phyloP scores from a whole-genome alignment of 2,797 vertebrate species.

The Rhadinocentrus ornatus region DNA sequence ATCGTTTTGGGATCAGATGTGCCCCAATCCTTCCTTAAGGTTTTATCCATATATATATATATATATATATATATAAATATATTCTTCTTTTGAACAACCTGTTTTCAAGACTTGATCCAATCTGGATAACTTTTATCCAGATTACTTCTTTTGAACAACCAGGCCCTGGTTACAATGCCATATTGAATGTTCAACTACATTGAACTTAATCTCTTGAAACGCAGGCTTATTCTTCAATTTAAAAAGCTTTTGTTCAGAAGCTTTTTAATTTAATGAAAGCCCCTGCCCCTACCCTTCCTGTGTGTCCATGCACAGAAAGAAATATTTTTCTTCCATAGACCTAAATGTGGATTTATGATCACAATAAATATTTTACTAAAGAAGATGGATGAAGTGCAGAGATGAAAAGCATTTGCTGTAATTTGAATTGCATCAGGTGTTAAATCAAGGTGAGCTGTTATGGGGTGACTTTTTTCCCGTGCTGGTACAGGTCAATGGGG shows the following conservation, averaged over 20 bases:
- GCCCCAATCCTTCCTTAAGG: too few relatives aligned
- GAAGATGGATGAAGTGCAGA: slow-evolving; percentile 27
- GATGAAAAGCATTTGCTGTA: slow-evolving; percentile 42
- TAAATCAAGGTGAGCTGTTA: slow-evolving; percentile 37
- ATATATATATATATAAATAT: too few relatives aligned
- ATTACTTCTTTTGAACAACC: too few relatives aligned
- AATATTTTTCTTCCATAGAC: slow-evolving; percentile 5
- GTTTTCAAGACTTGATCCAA: too few relatives aligned
- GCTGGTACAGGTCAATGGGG: slow-evolving; percentile 47
- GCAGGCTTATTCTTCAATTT: not conserved
- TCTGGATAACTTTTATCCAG: too few relatives aligned
- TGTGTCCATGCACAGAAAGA: slow-evolving; percentile 10
- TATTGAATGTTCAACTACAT: not conserved
- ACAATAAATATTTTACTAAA: slow-evolving; percentile 49
- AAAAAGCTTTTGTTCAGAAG: not conserved
- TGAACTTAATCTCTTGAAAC: not conserved
- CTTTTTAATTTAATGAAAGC: not conserved
- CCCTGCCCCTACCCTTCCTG: not conserved
- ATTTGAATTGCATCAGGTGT: slow-evolving; percentile 41
- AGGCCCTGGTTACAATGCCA: not conserved
- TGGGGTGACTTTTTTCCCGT: slow-evolving; percentile 26
- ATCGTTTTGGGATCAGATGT: too few relatives aligned
- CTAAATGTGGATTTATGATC: slow-evolving; percentile 52
- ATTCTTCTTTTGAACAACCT: too few relatives aligned
- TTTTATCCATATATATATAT: too few relatives aligned